These are phyloP conservation scores for Neodontobutis hainanensis DNA, from an alignment of 2,113 vertebrate species.

Conservation along the genomic window DNA sequence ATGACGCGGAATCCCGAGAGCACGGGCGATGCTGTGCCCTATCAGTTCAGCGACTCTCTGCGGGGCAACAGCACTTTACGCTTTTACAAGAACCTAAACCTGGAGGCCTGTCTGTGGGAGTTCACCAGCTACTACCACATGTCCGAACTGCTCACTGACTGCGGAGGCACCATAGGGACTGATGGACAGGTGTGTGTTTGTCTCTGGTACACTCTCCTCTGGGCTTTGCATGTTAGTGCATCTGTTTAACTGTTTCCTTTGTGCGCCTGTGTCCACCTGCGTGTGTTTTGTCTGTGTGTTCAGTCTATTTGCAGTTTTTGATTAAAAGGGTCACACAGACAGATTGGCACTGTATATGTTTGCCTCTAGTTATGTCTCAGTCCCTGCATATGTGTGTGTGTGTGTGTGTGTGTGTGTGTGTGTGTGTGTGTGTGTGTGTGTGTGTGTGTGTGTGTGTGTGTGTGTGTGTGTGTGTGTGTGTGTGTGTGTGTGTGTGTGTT, in stretches of 20 bases:
- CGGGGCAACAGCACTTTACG: conserved; percentile 84
- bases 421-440: too few relatives aligned
- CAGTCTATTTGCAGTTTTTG: conserved; percentile 48
- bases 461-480: too few relatives aligned
- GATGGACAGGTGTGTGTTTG: conserved; percentile 77
- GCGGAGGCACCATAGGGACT: conserved; percentile 87
- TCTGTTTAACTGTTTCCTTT: conserved; percentile 32
- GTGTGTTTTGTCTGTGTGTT: conserved; percentile 38
- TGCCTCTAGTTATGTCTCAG: conserved; percentile 40
- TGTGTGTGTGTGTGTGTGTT: too few relatives aligned
- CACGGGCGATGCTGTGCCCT: conserved; percentile 83
- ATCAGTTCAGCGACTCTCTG: conserved; percentile 84
- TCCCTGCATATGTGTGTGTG: conserved; percentile 16
- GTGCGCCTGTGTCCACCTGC: conserved; percentile 23
- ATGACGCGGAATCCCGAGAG: conserved; percentile 79
- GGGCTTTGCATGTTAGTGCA: conserved; percentile 33
- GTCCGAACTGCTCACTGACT: conserved; percentile 93
- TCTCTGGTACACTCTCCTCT: conserved; percentile 36
- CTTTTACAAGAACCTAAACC: conserved; percentile 91
- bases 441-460: too few relatives aligned
- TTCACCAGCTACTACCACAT: conserved; percentile 93
- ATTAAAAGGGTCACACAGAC: conserved; percentile 34
- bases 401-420: too few relatives aligned
- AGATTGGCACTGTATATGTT: conserved; percentile 44
- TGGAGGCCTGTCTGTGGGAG: conserved; percentile 94